Evolutionary conservation across 2,113 vertebrate species (phyloP).

Genomic region (Ochotona princeps): DNA sequence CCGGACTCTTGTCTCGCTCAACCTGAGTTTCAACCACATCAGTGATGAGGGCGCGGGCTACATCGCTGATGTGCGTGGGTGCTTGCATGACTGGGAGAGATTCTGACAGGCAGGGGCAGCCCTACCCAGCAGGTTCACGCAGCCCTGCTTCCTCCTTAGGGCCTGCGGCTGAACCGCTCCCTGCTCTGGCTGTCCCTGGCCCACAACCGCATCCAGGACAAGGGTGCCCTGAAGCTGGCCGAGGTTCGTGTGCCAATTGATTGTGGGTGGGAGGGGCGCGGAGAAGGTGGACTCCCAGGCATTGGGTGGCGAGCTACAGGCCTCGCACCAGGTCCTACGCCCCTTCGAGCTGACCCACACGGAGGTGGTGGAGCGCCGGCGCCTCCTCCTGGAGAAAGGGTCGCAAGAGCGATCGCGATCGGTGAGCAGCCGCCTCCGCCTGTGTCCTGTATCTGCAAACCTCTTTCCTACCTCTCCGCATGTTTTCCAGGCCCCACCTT

Average conservation of each 20-base stretch:
- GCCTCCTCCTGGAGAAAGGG: conserved; percentile 83
- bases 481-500: not conserved
- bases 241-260: conserved; percentile 80
- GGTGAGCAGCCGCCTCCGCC: conserved; percentile 65
- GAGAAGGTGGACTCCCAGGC: fast-evolving
- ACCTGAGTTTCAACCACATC: conserved; percentile 92
- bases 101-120: fast-evolving
- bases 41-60: conserved; percentile 88
- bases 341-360: conserved; percentile 89
- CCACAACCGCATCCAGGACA: conserved; percentile 90
- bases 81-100: fast-evolving
- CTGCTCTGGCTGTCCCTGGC: conserved; percentile 90
- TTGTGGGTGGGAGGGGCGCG: not conserved
- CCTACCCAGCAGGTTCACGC: not conserved
- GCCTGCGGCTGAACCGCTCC: conserved; percentile 90
- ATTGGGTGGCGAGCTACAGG: fast-evolving
- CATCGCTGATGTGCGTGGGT: conserved; percentile 88
- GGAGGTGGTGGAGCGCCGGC: conserved; percentile 90
- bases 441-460: too few relatives aligned
- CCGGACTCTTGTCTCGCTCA: conserved; percentile 87
- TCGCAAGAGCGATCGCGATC: conserved; percentile 71
- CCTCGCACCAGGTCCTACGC: conserved; percentile 85
- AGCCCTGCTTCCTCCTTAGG: conserved; percentile 78
- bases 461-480: too few relatives aligned
- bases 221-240: conserved; percentile 88